Evolutionary conservation across 2,888 invertebrate species (phyloP).

Genomic region (Clunio marinus): DNA sequence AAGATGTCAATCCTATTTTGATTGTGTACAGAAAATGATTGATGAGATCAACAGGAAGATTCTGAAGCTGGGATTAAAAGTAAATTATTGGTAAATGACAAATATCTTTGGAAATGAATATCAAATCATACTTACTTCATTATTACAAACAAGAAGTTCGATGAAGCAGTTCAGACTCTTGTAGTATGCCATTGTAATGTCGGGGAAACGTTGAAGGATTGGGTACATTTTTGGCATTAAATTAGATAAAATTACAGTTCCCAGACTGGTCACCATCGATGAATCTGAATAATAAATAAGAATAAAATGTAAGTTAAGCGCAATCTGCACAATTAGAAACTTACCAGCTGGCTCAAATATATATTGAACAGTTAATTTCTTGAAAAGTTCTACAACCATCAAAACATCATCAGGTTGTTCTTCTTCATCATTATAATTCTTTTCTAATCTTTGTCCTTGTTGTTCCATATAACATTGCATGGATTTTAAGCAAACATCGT

Average conservation of each 20-base stretch:
- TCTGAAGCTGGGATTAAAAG: constrained; percentile 8
- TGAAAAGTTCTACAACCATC: constrained; percentile 20
- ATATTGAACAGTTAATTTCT: constrained; percentile 27
- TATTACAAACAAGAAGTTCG: constrained; percentile 23
- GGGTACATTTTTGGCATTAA: constrained; percentile 35
- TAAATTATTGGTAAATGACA: too few species aligned
- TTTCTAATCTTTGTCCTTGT: constrained; percentile 16
- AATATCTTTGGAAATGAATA: too few species aligned
- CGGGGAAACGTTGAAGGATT: constrained; percentile 18
- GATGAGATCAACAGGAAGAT: constrained; percentile 11
- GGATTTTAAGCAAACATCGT: background rate
- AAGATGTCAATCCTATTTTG: constrained; percentile 36
- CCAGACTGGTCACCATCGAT: constrained; percentile 15
- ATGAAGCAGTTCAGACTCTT: constrained; percentile 27
- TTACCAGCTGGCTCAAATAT: constrained; percentile 26
- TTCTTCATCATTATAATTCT: constrained; percentile 22
- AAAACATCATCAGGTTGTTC: constrained; percentile 33
- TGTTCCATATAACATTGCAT: constrained; percentile 24
- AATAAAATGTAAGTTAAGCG: background rate
- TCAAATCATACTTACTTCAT: constrained; percentile 32
- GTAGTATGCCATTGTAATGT: constrained; percentile 29
- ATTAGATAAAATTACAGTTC: constrained; percentile 14
- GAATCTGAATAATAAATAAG: background rate
- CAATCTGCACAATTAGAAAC: background rate
- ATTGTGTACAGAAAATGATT: constrained; percentile 23